phyloP scores from a whole-genome alignment of 2,113 vertebrate species.

The Ahaetulla prasina region DNA sequence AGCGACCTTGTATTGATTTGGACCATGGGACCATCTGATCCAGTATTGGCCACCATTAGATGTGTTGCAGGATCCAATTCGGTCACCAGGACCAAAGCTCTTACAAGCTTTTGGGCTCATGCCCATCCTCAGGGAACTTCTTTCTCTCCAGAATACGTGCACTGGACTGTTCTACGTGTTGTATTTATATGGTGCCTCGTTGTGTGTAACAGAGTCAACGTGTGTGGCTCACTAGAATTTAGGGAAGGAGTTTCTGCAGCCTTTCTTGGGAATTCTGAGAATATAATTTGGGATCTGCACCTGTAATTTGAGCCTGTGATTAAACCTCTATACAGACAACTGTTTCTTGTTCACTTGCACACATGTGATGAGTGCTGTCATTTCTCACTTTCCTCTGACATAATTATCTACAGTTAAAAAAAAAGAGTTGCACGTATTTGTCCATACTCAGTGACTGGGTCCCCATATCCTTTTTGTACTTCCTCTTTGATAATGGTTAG shows the following conservation, averaged over 20 bases:
- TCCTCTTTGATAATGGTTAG: conserved; percentile 29
- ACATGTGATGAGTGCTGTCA: neutral
- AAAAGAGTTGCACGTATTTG: neutral
- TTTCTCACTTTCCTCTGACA: neutral
- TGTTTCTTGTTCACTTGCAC: neutral
- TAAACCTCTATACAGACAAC: neutral
- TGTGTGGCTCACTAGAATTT: neutral
- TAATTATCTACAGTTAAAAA: neutral
- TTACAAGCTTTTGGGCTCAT: too few relatives aligned
- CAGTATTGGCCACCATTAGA: too few relatives aligned
- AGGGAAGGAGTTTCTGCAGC: neutral
- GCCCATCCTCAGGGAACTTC: too few relatives aligned
- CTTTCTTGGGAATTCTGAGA: neutral
- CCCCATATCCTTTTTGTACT: conserved; percentile 11
- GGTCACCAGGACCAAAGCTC: too few relatives aligned
- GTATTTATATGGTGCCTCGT: too few relatives aligned
- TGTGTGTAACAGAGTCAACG: neutral
- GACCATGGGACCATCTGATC: too few relatives aligned
- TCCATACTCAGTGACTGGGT: neutral
- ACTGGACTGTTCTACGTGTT: too few relatives aligned
- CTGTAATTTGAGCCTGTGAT: neutral
- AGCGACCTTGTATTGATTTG: too few relatives aligned
- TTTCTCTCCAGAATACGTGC: too few relatives aligned
- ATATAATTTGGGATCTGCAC: neutral
- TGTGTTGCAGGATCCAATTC: too few relatives aligned